These are phyloP conservation scores for Thelaira solivaga DNA, from an alignment of 2,888 invertebrate species.

Conservation along the genomic window DNA sequence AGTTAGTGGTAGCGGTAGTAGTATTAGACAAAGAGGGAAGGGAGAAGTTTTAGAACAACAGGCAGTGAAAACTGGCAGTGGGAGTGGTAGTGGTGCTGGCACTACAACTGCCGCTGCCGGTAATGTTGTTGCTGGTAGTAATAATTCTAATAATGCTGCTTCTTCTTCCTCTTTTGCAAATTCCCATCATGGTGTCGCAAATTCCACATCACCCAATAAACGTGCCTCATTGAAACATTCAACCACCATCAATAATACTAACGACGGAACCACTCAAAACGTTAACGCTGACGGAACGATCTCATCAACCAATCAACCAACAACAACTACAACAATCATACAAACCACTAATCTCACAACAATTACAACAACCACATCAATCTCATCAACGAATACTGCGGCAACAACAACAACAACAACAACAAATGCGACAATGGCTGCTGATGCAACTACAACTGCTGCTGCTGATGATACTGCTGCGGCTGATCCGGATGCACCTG, in stretches of 20 bases:
- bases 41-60: conserved; percentile 71
- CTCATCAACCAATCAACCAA: conserved; percentile 62
- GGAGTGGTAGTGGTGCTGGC: conserved; percentile 73
- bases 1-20: conserved; percentile 66
- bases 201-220: conserved; percentile 72
- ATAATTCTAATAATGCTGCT: conserved; percentile 80
- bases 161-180: conserved; percentile 81
- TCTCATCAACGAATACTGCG: conserved; percentile 65
- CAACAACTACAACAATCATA: conserved; percentile 69
- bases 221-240: conserved; percentile 74
- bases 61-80: conserved; percentile 75
- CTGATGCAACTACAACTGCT: conserved; percentile 71
- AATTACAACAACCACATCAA: conserved; percentile 71
- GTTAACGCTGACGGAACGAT: conserved; percentile 66
- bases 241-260: conserved; percentile 66
- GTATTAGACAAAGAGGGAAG: conserved; percentile 76
- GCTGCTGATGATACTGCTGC: conserved; percentile 62
- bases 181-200: conserved; percentile 77
- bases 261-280: conserved; percentile 66
- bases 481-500: conserved; percentile 70
- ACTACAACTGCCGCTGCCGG: conserved; percentile 76
- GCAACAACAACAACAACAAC: conserved; percentile 64
- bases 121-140: conserved; percentile 78
- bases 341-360: conserved; percentile 75
- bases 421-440: conserved; percentile 57